Percentiles rank a stretch among this genome's conserved stretches.
Conservation (phyloP, 2,797 vertebrate genomes). For the Myotis planiceps region DNA sequence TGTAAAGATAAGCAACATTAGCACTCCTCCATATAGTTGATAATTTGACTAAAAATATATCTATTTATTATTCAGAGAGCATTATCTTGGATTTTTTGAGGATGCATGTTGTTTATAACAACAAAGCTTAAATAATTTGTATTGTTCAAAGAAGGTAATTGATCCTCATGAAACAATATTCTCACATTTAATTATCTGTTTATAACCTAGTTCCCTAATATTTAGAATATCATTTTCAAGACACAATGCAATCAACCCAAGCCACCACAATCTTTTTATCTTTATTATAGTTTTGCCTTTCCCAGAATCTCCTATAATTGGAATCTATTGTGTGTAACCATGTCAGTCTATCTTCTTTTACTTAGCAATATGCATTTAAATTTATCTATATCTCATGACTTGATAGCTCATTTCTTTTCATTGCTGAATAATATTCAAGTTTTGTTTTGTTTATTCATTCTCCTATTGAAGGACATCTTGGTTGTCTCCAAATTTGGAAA, state of each 20-base stretch:
- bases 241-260: not conserved
- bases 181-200: conserved; percentile 47
- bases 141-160: conserved; percentile 28
- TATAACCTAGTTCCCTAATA: not conserved
- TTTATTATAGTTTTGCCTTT: not conserved
- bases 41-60: conserved; percentile 40
- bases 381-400: not conserved
- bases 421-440: not conserved
- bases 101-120: conserved; percentile 1
- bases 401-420: not conserved
- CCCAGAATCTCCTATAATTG: not conserved
- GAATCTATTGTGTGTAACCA: not conserved
- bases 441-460: not conserved
- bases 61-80: conserved; percentile 27
- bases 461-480: not conserved
- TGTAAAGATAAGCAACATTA: not conserved
- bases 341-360: not conserved
- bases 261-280: not conserved
- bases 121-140: conserved; percentile 37
- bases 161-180: conserved; percentile 33
- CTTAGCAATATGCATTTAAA: not conserved
- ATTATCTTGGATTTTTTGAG: conserved; percentile 22
- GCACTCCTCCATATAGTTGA: not conserved
- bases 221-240: not conserved
- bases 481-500: not conserved